Evolutionary conservation across 2,113 vertebrate genomes (phyloP).

Genomic region (Halcyon senegalensis): DNA sequence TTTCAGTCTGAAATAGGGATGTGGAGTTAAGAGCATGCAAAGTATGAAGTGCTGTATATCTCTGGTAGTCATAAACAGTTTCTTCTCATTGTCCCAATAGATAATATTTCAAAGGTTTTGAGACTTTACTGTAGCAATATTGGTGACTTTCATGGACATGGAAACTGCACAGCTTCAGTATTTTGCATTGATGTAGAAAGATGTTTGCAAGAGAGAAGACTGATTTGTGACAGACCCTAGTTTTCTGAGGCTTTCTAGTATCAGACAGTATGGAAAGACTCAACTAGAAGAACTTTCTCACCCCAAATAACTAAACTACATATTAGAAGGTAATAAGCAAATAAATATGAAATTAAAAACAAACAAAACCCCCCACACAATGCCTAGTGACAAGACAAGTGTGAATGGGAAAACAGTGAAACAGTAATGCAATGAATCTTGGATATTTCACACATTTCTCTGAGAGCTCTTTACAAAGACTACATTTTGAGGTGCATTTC

Average conservation of each 20-base stretch:
- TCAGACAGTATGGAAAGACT: background rate
- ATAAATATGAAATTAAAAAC: background rate
- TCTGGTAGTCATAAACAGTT: background rate
- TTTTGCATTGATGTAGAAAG: background rate
- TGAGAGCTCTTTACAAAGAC: background rate
- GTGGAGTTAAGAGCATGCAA: background rate
- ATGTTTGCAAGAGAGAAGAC: background rate
- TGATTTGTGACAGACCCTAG: background rate
- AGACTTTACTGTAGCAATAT: background rate
- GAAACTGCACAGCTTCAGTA: background rate
- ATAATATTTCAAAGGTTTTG: background rate
- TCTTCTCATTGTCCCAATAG: background rate
- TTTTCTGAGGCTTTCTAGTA: background rate
- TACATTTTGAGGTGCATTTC: background rate
- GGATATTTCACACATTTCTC: background rate
- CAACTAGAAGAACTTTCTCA: background rate
- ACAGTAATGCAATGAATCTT: background rate
- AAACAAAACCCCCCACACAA: no score
- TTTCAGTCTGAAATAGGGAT: background rate
- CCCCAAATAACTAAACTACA: background rate
- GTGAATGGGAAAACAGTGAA: background rate
- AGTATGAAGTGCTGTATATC: background rate
- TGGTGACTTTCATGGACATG: background rate
- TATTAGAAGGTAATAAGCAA: background rate
- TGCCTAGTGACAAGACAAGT: background rate